phyloP scores from a whole-genome alignment of 2,888 invertebrate species.

The Drosophila histrio region DNA sequence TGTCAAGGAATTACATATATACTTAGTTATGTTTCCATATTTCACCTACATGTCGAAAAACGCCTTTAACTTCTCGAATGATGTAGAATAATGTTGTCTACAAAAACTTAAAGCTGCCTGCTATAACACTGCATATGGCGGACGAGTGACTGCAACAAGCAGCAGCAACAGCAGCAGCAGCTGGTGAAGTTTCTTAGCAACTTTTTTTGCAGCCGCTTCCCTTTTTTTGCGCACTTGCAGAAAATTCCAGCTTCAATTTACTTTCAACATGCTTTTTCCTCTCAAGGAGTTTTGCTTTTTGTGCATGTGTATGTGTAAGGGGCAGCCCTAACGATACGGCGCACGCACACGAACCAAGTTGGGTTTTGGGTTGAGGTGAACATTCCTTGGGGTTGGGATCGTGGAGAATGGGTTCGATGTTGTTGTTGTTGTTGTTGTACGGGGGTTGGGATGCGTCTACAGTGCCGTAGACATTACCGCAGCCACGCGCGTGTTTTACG shows the following conservation, averaged over 20 bases:
- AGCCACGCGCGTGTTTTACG: conserved; percentile 80
- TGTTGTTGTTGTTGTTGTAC: no score
- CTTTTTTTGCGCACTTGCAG: conserved; percentile 65
- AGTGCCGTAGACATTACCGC: conserved; percentile 74
- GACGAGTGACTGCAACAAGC: conserved; percentile 26
- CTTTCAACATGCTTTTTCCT: conserved; percentile 77
- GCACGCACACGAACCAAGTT: conserved; percentile 58
- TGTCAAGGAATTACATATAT: background rate
- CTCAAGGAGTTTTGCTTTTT: conserved; percentile 61
- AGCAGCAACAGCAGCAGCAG: conserved; percentile 45
- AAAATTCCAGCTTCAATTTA: conserved; percentile 75
- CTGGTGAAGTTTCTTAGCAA: conserved; percentile 53
- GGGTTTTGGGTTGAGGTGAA: background rate
- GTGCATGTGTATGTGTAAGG: conserved; percentile 21
- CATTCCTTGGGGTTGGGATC: background rate
- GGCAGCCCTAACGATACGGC: conserved; percentile 69
- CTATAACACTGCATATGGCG: conserved; percentile 40
- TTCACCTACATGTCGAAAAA: background rate
- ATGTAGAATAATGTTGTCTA: conserved; percentile 10
- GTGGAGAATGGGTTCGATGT: no score
- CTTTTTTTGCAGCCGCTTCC: conserved; percentile 47
- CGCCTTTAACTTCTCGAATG: conserved; percentile 3
- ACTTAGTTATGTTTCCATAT: no score
- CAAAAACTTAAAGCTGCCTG: conserved; percentile 48
- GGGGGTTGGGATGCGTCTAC: conserved; percentile 47